Base-by-base conservation (phyloP, 2,113 vertebrate species). In the Corapipo altera region DNA sequence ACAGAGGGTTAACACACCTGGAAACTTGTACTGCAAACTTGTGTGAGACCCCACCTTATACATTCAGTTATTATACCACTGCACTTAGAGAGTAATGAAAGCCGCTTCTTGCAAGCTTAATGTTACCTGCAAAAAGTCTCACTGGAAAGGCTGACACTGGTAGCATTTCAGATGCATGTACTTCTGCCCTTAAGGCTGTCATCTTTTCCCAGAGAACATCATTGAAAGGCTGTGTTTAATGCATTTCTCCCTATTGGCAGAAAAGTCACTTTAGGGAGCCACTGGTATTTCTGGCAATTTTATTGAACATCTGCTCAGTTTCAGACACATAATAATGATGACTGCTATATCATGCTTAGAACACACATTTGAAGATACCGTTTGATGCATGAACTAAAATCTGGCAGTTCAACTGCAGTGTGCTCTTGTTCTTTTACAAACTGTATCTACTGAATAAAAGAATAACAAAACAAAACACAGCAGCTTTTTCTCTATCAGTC, bases 321-420 rank as follows among this genome's bases (percentile, higher is more conserved):
- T 91, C 48, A 58, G 55, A 28, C 16, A 54, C 17, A 12, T 35
- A 54, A n/a, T 48, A 59, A 46, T 16, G 20, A 44, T 55, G 8
- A 19, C 35, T 93, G 71, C 55, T 61, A 2, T 62, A 58, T 37
- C 43, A 37, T 8, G 3, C 15, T 73, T 83, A 12, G 19, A 78
- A 57, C 4, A 61, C 5, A 70, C 22, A 30, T 72, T 65, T 75
- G 48, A 85, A 74, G 44, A 61, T 33, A 24, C 26, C 65, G 32
- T 43, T 65, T 58, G 77, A 48, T 10, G 5, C 23, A 58, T 16
- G 44, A 77, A 58, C 11, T 85, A 37, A 75, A 91, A 76, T 20
- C 37, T 76, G 66, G 46, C 4, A 10, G 43, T 67, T 91, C 33
- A 78, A 6, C 24, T 61, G 30, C 44, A 71, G 35, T 0, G 0